A percentile compares a stretch with the other conserved stretches of the same genome.
phyloP scores from a whole-genome alignment of 2,113 vertebrate genomes.

The Triplophysa rosa region DNA sequence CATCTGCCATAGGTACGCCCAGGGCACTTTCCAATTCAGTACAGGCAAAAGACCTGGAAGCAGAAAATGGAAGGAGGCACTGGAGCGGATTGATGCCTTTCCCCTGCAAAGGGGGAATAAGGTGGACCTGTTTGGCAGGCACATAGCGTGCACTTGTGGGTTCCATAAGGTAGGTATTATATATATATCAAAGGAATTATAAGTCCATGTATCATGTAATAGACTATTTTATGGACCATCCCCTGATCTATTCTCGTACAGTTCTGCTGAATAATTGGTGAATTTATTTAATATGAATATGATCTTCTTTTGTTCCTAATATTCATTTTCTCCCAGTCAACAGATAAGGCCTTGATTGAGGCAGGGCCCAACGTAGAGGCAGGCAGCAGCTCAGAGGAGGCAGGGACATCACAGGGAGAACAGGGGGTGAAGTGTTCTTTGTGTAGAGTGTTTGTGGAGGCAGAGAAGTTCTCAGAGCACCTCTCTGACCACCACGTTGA shows the following conservation, averaged over 20 bases:
- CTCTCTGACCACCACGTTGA: slow-evolving; percentile 14
- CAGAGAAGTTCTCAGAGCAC: neutral
- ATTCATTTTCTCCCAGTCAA: too few species aligned
- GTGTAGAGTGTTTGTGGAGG: neutral
- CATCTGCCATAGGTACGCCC: neutral
- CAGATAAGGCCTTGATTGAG: too few species aligned
- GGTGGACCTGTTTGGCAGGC: slow-evolving; percentile 19
- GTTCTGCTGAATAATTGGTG: too few species aligned
- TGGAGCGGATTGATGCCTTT: neutral
- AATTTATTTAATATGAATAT: too few species aligned
- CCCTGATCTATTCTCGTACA: too few species aligned
- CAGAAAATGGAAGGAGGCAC: neutral
- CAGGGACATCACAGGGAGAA: neutral
- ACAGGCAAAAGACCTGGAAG: neutral
- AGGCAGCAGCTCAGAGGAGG: neutral
- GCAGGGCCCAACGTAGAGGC: too few species aligned
- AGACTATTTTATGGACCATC: neutral
- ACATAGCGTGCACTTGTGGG: slow-evolving; percentile 4
- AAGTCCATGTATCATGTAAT: neutral
- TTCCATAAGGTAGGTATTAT: slow-evolving; percentile 2
- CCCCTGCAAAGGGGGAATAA: slow-evolving; percentile 1
- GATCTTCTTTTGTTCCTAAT: too few species aligned
- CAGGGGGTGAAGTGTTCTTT: slow-evolving; percentile 7
- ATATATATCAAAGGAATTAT: neutral
- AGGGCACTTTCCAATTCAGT: slow-evolving; percentile 6